A percentile compares a stretch with the other conserved stretches of the same genome.
Conservation (phyloP, 2,113 vertebrate genomes). For the Zosterops pallidus region DNA sequence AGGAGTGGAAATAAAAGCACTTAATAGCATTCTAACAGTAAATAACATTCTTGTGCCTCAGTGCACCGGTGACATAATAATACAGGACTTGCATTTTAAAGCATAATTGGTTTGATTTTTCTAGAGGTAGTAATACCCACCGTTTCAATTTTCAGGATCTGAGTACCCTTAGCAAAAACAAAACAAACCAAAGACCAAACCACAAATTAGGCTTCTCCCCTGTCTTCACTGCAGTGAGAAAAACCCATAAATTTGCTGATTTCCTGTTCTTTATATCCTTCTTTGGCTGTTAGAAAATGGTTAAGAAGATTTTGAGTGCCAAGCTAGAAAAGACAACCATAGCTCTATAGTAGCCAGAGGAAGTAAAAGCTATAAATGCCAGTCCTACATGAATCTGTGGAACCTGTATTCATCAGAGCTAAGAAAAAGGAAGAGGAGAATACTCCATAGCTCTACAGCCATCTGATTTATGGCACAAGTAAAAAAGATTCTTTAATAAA, state of each 20-base stretch:
- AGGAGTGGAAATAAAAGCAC: conserved; percentile 61
- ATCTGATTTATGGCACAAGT: not conserved
- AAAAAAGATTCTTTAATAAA: not conserved
- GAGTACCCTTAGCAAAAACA: not conserved
- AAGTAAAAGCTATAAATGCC: not conserved
- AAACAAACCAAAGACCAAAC: not conserved
- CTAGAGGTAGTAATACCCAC: not conserved
- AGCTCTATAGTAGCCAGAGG: not conserved
- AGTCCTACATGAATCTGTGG: not conserved
- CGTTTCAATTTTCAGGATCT: not conserved
- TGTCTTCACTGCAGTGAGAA: not conserved
- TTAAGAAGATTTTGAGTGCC: not conserved
- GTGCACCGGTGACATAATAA: not conserved
- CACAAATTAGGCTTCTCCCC: not conserved
- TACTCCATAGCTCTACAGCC: not conserved
- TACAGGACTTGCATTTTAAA: not conserved
- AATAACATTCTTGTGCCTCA: conserved; percentile 11
- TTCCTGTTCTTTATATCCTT: not conserved
- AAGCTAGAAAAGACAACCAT: not conserved
- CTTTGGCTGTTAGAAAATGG: not conserved
- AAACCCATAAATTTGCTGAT: not conserved
- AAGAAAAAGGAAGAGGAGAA: not conserved
- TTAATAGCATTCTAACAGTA: conserved; percentile 51
- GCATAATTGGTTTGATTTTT: not conserved
- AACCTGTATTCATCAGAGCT: not conserved